A percentile compares a stretch with the other conserved stretches of the same genome.
Evolutionary conservation across 2,113 vertebrate genomes (phyloP).

Genomic region (Vulpes lagopus): DNA sequence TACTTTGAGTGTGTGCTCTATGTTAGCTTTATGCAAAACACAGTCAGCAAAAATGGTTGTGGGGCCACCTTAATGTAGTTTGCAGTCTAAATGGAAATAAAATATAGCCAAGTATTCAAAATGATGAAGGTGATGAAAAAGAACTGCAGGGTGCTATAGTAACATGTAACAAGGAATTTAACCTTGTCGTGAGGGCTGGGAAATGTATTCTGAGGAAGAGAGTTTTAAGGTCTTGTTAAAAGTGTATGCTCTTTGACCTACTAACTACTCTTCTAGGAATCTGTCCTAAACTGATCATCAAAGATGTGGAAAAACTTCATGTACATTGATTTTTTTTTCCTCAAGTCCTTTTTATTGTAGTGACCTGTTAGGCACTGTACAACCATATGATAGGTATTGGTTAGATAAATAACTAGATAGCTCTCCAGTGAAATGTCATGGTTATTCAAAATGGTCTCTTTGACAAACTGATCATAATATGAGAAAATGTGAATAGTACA

Average conservation of each 20-base stretch:
- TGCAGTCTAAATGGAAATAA: neutral
- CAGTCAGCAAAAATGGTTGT: neutral
- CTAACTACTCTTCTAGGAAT: neutral
- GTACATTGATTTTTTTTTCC: conserved; percentile 36
- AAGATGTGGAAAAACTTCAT: conserved; percentile 27
- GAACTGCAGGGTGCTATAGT: neutral
- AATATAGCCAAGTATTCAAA: neutral
- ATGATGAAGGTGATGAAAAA: neutral
- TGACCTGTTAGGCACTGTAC: neutral
- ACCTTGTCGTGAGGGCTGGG: neutral
- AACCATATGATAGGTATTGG: neutral
- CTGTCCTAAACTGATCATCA: conserved; percentile 44
- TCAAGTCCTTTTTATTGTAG: neutral
- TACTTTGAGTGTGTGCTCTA: neutral
- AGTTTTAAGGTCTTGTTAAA: conserved; percentile 43
- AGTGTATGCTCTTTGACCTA: neutral
- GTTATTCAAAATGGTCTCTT: conserved; percentile 4
- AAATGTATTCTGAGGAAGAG: neutral
- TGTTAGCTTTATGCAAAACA: neutral
- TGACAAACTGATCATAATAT: conserved; percentile 22
- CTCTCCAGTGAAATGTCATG: conserved; percentile 27
- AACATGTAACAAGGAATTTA: neutral
- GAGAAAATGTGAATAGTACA: conserved; percentile 15
- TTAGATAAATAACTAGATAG: conserved; percentile 52
- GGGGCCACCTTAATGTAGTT: neutral